Base-by-base conservation (phyloP, 1,140 invertebrate genomes). In the Diorhabda sublineata region DNA sequence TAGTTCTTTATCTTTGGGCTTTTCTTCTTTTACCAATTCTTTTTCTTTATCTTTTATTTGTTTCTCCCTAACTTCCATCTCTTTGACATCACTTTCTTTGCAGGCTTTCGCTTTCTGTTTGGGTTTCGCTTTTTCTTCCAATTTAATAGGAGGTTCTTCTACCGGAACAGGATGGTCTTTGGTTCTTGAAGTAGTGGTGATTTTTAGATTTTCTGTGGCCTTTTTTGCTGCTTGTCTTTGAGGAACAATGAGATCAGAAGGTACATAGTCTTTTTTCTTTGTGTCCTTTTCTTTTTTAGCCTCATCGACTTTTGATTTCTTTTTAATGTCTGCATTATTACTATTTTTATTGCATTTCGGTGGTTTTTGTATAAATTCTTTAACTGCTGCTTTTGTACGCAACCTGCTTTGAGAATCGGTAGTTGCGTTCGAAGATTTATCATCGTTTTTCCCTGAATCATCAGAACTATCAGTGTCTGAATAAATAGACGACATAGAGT, bases 201-300 rank as follows among this genome's bases (percentile, higher is more conserved):
- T 86, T 52, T 88, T 89, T 86, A 95, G 90, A 77, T 92, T 94
- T 81, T 95, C 94, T 3, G 92, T 92, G 3, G 93, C 93, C 79
- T 95, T 95, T 77, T 95, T 95, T 11, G 94, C 93, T 41, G 94
- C 93, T 81, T 95, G 91, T 64, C 94, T 84, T 79, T 96, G 94
- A 2, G 93, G 94, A n/a, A 96, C 93, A 74, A 95, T 94, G 45
- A 95, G 82, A 75, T 93, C 87, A 52, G 92, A 90, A 41, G 92
- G 88, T 73, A 77, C 84, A 79, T 77, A 84, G 79, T 77, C 82
- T 75, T 77, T 82, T 71, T 76, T 80, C 69, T 78, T 82, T 77
- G 71, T 82, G 79, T 62, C 77, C 76, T 71, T 80, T 77, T 74
- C 71, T 70, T 71, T 67, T 57, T 71, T 73, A 61, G 64, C 64